A percentile compares a stretch with the other conserved stretches of the same genome.
Conservation (phyloP, 37 sponge, comb jelly and placozoan species). For the Chondrilla cf. caribensis region DNA sequence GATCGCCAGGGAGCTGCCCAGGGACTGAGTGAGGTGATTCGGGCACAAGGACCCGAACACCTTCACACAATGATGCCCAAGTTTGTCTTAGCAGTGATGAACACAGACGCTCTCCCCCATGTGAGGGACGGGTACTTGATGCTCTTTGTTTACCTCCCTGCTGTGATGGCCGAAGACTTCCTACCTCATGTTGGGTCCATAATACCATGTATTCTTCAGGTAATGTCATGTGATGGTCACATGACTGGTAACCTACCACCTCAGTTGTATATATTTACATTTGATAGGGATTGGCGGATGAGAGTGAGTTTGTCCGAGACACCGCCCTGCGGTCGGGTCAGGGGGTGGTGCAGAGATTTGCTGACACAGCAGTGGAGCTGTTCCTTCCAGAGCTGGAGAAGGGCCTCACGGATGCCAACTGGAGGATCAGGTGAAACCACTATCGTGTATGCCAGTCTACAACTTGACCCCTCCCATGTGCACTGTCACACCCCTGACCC, state of each 20-base stretch:
- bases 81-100: conserved; percentile 63
- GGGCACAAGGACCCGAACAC: conserved; percentile 59
- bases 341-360: conserved; percentile 79
- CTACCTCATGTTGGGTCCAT: conserved; percentile 64
- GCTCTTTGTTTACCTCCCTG: conserved; percentile 92
- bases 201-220: conserved; percentile 87
- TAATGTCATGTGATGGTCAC: conserved; percentile 21
- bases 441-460: not conserved
- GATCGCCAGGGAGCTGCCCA: conserved; percentile 98
- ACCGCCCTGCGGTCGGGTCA: conserved; percentile 89
- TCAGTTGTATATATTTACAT: not conserved
- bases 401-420: conserved; percentile 90
- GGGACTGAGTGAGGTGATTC: conserved; percentile 69
- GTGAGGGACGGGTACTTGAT: conserved; percentile 92
- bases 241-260: not conserved
- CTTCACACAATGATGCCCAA: conserved; percentile 76
- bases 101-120: conserved; percentile 57
- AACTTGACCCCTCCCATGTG: not conserved
- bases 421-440: conserved; percentile 76
- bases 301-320: conserved; percentile 92
- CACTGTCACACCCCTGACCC: not conserved
- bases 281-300: conserved; percentile 89
- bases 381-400: conserved; percentile 91
- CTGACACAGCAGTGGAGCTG: conserved; percentile 83
- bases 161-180: conserved; percentile 78